Percentiles rank a stretch among this genome's conserved stretches.
Conservation (phyloP, 2,113 vertebrate species). For the Symphodus melops region DNA sequence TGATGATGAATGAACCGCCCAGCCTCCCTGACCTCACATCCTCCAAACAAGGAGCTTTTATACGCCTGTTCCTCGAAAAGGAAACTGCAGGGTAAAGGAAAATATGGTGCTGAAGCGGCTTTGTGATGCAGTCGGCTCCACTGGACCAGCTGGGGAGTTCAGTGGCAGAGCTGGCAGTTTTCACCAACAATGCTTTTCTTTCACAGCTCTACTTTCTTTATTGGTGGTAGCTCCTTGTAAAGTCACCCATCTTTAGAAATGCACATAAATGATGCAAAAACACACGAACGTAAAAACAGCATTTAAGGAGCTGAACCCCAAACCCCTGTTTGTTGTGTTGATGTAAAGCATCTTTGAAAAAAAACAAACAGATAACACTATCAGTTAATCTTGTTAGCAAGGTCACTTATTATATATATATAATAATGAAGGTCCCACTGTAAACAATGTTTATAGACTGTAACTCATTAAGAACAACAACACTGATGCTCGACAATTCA, state of each 20-base stretch:
- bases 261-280: background rate
- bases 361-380: too few relatives aligned
- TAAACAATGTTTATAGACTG: too few relatives aligned
- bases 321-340: too few relatives aligned
- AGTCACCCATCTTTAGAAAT: constrained; percentile 9
- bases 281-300: background rate
- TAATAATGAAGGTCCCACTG: too few relatives aligned
- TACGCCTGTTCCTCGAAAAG: constrained; percentile 33
- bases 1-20: constrained; percentile 35
- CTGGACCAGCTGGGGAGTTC: constrained; percentile 50
- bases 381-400: too few relatives aligned
- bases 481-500: too few relatives aligned
- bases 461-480: too few relatives aligned
- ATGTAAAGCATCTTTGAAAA: too few relatives aligned
- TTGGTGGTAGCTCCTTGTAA: constrained; percentile 1
- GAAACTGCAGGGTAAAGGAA: constrained; percentile 68
- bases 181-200: background rate
- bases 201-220: constrained; percentile 6
- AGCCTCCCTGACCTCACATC: constrained; percentile 33
- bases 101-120: constrained; percentile 61
- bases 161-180: constrained; percentile 2
- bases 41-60: constrained; percentile 61
- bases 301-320: constrained; percentile 15
- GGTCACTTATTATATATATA: too few relatives aligned
- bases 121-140: constrained; percentile 33